phyloP scores from a whole-genome alignment of 2,113 vertebrate genomes.

The Nymphicus hollandicus region DNA sequence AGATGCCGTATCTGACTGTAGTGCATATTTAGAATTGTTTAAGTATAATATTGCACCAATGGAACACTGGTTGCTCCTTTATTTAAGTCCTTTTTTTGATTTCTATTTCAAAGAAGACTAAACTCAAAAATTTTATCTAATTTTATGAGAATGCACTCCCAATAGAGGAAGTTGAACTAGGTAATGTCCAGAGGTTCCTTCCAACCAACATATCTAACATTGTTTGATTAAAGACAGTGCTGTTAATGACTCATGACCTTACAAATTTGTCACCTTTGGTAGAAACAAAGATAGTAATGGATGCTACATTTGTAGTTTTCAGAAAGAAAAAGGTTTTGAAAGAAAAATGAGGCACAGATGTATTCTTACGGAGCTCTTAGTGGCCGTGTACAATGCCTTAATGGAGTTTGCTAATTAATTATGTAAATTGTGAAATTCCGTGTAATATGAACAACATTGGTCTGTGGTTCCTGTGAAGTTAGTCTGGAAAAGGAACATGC shows the following conservation, averaged over 20 bases:
- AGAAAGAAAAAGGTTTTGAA: background rate
- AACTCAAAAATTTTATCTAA: background rate
- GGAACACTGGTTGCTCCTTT: background rate
- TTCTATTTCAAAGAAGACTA: background rate
- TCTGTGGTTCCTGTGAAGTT: background rate
- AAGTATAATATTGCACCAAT: background rate
- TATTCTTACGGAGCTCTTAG: background rate
- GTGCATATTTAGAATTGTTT: background rate
- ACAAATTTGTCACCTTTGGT: background rate
- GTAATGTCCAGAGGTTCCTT: background rate
- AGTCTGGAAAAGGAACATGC: background rate
- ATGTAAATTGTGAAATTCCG: background rate
- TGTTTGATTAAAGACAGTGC: background rate
- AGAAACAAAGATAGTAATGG: background rate
- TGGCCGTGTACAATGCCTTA: accelerated
- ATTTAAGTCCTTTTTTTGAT: background rate
- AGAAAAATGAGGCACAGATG: background rate
- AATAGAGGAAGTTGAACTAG: background rate
- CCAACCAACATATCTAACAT: background rate
- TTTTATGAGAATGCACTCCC: background rate
- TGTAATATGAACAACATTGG: background rate
- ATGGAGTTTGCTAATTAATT: background rate
- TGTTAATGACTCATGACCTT: background rate
- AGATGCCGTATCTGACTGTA: background rate
- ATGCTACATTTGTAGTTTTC: background rate